Conservation (phyloP, 2,113 vertebrate species). For the Semnornis frantzii region DNA sequence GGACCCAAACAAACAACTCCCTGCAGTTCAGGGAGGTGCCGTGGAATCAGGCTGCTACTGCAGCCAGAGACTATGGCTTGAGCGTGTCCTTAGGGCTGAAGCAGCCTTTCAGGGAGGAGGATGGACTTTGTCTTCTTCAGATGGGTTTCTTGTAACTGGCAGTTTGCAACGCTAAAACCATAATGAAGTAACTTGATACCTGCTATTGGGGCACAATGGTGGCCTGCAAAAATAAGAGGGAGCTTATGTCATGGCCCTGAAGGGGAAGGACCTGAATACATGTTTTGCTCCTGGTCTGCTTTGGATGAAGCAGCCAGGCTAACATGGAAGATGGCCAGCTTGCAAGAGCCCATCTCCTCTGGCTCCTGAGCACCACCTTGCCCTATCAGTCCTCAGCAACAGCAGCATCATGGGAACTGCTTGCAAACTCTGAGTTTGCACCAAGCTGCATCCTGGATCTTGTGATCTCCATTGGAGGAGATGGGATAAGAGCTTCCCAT, state of each 20-base stretch:
- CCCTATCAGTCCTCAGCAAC: neutral
- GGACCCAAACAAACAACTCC: neutral
- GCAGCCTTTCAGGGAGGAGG: neutral
- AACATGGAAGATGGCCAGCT: neutral
- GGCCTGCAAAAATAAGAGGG: neutral
- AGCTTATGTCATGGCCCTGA: neutral
- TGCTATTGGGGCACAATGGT: neutral
- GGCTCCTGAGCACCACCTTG: neutral
- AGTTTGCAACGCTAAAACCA: neutral
- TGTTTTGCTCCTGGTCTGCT: neutral
- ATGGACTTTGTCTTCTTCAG: neutral
- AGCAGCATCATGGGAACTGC: accelerated
- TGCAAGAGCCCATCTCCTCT: neutral
- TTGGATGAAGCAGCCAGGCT: neutral
- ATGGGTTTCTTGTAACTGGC: neutral
- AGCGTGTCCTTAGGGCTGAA: accelerated
- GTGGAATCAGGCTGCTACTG: neutral
- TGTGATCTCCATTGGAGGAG: neutral
- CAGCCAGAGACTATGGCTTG: neutral
- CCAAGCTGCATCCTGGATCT: neutral
- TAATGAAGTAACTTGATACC: neutral
- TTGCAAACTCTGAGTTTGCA: neutral
- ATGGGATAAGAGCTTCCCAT: neutral
- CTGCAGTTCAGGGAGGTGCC: neutral
- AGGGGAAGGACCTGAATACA: neutral